Conservation (phyloP, 2,113 vertebrate genomes). For the Entelurus aequoreus region DNA sequence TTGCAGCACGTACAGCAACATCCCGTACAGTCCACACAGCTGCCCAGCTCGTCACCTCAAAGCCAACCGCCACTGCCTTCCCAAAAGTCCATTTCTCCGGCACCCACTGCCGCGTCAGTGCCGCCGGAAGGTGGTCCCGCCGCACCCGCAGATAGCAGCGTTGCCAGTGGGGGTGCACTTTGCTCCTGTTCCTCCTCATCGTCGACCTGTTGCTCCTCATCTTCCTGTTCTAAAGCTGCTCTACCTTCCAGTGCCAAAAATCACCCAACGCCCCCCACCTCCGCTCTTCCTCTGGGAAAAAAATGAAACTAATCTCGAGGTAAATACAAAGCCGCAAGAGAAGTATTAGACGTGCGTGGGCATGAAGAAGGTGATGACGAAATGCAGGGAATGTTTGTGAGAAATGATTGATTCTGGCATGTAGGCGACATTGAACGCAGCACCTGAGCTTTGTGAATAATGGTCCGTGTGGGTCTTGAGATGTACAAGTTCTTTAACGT, state of each 20-base stretch:
- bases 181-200: constrained; percentile 57
- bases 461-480: constrained; percentile 47
- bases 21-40: constrained; percentile 63
- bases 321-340: constrained; percentile 29
- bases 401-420: constrained; percentile 41
- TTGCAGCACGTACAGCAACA: constrained; percentile 69
- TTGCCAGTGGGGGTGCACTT: constrained; percentile 35
- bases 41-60: constrained; percentile 49
- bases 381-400: constrained; percentile 40
- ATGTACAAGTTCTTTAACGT: constrained; percentile 63
- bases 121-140: constrained; percentile 25
- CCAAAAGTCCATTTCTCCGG: constrained; percentile 47
- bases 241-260: constrained; percentile 71
- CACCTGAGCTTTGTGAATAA: constrained; percentile 38
- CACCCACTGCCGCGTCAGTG: constrained; percentile 32
- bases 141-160: constrained; percentile 35
- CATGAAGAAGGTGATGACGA: constrained; percentile 22
- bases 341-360: constrained; percentile 30
- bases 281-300: constrained; percentile 69
- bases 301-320: constrained; percentile 53
- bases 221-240: constrained; percentile 66
- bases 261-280: constrained; percentile 57
- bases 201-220: constrained; percentile 47
- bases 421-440: constrained; percentile 34
- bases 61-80: constrained; percentile 60